A percentile compares a stretch with the other conserved stretches of the same genome.
Evolutionary conservation across 1,140 invertebrate genomes (phyloP).

Genomic region (Leptonema lineaticorne): DNA sequence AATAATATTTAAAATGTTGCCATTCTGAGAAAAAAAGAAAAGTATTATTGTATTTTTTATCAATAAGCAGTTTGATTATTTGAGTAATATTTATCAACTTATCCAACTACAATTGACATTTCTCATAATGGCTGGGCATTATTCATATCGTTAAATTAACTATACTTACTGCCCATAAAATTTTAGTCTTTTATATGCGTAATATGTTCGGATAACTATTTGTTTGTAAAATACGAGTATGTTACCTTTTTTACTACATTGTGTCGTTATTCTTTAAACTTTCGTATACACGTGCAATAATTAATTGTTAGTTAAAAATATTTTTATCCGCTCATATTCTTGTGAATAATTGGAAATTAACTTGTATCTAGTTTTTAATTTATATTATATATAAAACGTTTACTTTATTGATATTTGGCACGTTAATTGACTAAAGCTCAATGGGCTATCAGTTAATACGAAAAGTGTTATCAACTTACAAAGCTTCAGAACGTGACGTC

Average conservation of each 20-base stretch:
- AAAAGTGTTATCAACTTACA: constrained; percentile 4
- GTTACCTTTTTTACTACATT: background rate
- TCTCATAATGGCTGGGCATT: too few species aligned
- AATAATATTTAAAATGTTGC: too few species aligned
- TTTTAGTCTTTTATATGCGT: constrained; percentile 10
- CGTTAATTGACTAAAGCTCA: constrained; percentile 13
- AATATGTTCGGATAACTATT: constrained; percentile 15
- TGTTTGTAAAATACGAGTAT: too few species aligned
- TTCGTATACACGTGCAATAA: background rate
- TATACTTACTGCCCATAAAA: constrained; percentile 1
- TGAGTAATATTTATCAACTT: too few species aligned
- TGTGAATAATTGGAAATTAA: background rate
- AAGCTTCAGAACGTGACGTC: background rate
- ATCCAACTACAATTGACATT: too few species aligned
- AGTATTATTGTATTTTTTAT: too few species aligned
- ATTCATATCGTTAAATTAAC: too few species aligned
- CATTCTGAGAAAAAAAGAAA: too few species aligned
- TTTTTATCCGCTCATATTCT: background rate
- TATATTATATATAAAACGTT: background rate
- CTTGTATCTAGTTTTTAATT: background rate
- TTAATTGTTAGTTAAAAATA: background rate
- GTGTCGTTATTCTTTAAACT: background rate
- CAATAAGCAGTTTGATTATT: too few species aligned
- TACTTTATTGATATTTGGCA: background rate
- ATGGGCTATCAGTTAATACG: background rate